These are phyloP conservation scores for Misgurnus mizolepis DNA, from an alignment of 2,113 vertebrate species.

Conservation along the genomic window DNA sequence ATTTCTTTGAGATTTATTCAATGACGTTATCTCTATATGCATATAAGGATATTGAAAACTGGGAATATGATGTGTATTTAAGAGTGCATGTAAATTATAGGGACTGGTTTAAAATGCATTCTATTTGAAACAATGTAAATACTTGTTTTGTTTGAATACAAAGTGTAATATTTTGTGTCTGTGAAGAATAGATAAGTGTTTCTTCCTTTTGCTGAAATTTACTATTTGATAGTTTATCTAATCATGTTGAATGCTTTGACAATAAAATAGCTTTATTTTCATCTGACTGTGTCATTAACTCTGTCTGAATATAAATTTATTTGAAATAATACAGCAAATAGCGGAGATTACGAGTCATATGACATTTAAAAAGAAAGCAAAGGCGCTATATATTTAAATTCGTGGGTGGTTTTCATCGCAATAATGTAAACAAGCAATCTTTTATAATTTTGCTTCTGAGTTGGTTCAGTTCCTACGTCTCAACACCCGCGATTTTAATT, in stretches of 20 bases:
- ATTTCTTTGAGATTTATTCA: constrained; percentile 69
- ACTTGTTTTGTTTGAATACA: constrained; percentile 86
- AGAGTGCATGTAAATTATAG: constrained; percentile 87
- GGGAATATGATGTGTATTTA: constrained; percentile 76
- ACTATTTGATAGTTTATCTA: constrained; percentile 98
- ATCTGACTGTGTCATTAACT: constrained; percentile 68
- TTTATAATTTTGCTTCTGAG: neutral
- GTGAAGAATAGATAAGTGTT: constrained; percentile 91
- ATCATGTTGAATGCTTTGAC: constrained; percentile 99
- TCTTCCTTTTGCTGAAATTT: constrained; percentile 87
- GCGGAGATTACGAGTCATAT: neutral
- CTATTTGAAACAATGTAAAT: constrained; percentile 83
- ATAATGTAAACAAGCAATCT: neutral
- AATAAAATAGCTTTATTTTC: constrained; percentile 99
- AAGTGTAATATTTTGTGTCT: constrained; percentile 95
- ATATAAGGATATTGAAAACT: constrained; percentile 62
- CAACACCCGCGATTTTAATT: neutral
- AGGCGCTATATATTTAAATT: neutral
- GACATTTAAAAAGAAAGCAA: no score
- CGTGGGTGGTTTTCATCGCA: neutral
- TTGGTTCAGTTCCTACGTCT: no score
- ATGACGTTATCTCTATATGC: constrained; percentile 69
- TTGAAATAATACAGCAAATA: neutral
- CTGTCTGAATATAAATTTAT: constrained; percentile 7
- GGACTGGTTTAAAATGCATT: constrained; percentile 83